A percentile compares a stretch with the other conserved stretches of the same genome.
phyloP scores from a whole-genome alignment of 2,888 invertebrate genomes.

The Scaptomyza tumidula region DNA sequence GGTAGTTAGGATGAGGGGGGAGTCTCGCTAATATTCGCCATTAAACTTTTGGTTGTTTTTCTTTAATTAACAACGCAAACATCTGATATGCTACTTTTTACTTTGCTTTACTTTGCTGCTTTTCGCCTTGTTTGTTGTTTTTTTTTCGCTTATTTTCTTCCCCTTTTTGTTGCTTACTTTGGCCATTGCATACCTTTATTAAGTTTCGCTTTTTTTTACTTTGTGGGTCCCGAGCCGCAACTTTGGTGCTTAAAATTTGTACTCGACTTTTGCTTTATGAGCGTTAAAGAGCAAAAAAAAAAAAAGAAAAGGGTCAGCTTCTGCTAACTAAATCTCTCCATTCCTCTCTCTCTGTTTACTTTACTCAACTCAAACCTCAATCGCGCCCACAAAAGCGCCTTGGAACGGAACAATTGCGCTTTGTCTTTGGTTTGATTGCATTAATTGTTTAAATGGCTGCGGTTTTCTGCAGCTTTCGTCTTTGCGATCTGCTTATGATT shows the following conservation, averaged over 20 bases:
- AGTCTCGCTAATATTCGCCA: conserved; percentile 76
- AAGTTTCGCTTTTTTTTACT: conserved; percentile 50
- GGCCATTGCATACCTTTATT: conserved; percentile 56
- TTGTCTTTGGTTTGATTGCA: conserved; percentile 64
- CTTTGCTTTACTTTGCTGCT: conserved; percentile 30
- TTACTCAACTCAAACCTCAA: conserved; percentile 2
- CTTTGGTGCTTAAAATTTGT: conserved; percentile 60
- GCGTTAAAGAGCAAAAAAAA: conserved; percentile 7
- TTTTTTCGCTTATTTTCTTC: conserved; percentile 7
- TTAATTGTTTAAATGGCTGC: conserved; percentile 57
- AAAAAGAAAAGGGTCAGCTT: conserved; percentile 45
- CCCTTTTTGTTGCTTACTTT: conserved; percentile 64
- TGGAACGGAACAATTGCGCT: conserved; percentile 40
- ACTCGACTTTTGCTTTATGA: conserved; percentile 35
- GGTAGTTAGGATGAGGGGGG: conserved; percentile 12
- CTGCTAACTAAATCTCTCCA: not conserved
- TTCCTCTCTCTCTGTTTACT: conserved; percentile 9
- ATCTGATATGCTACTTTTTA: conserved; percentile 74
- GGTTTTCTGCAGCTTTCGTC: conserved; percentile 22
- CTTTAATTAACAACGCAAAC: conserved; percentile 83
- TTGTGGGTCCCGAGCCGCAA: conserved; percentile 23
- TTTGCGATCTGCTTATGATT: conserved; percentile 8
- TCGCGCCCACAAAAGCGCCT: conserved; percentile 41
- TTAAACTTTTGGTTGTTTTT: conserved; percentile 83
- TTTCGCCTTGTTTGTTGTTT: conserved; percentile 37